phyloP scores from a whole-genome alignment of 92 coral and sea anemone genomes.

The Virgularia gustaviana region DNA sequence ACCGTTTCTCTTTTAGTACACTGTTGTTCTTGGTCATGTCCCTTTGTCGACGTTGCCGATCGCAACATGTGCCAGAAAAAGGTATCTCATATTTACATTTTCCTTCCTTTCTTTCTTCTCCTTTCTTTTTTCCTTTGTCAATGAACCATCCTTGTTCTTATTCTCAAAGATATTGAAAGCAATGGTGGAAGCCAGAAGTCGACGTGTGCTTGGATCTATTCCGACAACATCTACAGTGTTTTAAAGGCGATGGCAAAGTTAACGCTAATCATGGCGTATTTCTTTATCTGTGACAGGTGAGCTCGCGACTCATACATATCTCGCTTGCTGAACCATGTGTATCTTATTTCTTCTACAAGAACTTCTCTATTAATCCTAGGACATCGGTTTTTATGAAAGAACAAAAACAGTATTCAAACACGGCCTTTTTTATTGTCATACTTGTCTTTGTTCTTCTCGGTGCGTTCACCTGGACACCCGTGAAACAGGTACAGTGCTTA shows the following conservation, averaged over 20 bases:
- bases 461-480: constrained; percentile 81
- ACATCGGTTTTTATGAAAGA: constrained; percentile 84
- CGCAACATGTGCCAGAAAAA: constrained; percentile 68
- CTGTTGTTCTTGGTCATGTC: constrained; percentile 76
- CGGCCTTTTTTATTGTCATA: constrained; percentile 61
- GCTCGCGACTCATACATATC: not conserved
- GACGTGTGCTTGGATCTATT: constrained; percentile 87
- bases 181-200: constrained; percentile 69
- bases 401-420: constrained; percentile 76
- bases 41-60: constrained; percentile 69
- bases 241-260: constrained; percentile 78
- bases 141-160: too few species aligned
- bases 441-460: constrained; percentile 67
- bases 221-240: constrained; percentile 81
- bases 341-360: constrained; percentile 10
- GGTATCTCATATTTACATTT: not conserved
- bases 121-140: not conserved
- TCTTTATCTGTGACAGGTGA: constrained; percentile 88
- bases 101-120: not conserved
- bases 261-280: constrained; percentile 86
- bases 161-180: constrained; percentile 8
- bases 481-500: constrained; percentile 60
- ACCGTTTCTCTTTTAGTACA: constrained; percentile 48
- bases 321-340: not conserved
- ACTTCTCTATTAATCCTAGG: too few species aligned